Conservation (phyloP, 2,888 invertebrate genomes). For the Flexamia atlantica region DNA sequence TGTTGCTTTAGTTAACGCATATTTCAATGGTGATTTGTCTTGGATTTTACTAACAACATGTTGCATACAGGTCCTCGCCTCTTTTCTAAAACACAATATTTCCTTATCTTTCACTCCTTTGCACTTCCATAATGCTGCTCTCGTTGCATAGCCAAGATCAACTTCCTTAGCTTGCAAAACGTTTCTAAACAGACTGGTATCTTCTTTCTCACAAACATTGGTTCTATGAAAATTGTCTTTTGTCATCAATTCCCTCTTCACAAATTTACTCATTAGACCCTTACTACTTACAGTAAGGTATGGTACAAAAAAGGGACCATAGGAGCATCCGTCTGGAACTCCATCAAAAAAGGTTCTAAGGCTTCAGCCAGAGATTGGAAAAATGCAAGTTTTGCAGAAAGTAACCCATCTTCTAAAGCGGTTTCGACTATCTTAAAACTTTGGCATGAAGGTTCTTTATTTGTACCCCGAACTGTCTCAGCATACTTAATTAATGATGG, state of each 20-base stretch:
- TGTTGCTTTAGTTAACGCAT: not conserved
- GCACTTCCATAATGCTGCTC: not conserved
- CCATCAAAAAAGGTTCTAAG: not conserved
- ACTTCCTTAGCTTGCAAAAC: not conserved
- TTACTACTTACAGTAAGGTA: not conserved
- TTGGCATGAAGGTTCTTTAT: conserved; percentile 25
- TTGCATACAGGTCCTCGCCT: not conserved
- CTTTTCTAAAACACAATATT: not conserved
- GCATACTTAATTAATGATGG: conserved; percentile 20
- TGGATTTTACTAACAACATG: not conserved
- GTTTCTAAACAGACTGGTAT: not conserved
- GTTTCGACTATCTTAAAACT: not conserved
- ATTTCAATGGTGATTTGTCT: not conserved
- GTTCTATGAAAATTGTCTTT: not conserved
- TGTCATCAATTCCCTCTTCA: not conserved
- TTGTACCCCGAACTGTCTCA: not conserved
- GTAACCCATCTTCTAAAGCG: not conserved
- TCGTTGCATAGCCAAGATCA: not conserved
- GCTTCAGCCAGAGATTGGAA: not conserved
- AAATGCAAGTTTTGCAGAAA: not conserved
- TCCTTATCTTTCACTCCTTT: not conserved
- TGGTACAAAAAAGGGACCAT: not conserved
- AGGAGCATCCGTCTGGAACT: not conserved
- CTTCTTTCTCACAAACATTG: not conserved
- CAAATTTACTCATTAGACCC: not conserved